Evolutionary conservation across 1,140 invertebrate species (phyloP).

Genomic region (Condylostylus longicornis): DNA sequence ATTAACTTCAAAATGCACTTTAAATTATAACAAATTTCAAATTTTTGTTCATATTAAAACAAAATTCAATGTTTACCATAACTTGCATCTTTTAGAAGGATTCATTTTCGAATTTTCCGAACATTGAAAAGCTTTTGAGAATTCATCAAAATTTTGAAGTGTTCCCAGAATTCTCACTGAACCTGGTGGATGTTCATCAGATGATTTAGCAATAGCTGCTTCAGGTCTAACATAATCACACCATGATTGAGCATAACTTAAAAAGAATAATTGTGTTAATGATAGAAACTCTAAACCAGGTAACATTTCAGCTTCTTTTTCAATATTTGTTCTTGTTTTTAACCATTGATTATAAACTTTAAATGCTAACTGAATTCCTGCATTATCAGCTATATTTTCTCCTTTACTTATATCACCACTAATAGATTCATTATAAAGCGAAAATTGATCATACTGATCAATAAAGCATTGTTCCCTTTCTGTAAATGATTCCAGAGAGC

Average conservation of each 20-base stretch:
- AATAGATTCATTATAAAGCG: constrained; percentile 28
- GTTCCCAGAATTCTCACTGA: constrained; percentile 21
- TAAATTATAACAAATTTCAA: no score
- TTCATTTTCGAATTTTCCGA: no score
- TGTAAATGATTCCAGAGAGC: constrained; percentile 11
- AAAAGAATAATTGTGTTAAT: constrained; percentile 59
- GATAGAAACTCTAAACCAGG: constrained; percentile 44
- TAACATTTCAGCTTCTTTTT: constrained; percentile 28
- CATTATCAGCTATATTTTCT: constrained; percentile 57
- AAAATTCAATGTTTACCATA: no score
- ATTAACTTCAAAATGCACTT: no score
- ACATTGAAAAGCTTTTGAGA: constrained; percentile 20
- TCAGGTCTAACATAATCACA: constrained; percentile 15
- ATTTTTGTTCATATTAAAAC: no score
- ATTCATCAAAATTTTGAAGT: constrained; percentile 19
- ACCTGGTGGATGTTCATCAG: constrained; percentile 10
- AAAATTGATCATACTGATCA: constrained; percentile 21
- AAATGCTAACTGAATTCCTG: constrained; percentile 45
- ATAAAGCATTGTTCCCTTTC: constrained; percentile 19
- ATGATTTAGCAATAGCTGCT: no score
- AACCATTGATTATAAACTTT: constrained; percentile 34
- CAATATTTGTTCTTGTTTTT: constrained; percentile 18
- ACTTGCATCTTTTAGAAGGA: no score
- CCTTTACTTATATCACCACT: constrained; percentile 47
- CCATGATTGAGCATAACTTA: constrained; percentile 46